Evolutionary conservation across 2,888 invertebrate genomes (phyloP), one percentile per base, ranked within the genome.

Genomic region (Leptinotarsa rubiginosa): DNA sequence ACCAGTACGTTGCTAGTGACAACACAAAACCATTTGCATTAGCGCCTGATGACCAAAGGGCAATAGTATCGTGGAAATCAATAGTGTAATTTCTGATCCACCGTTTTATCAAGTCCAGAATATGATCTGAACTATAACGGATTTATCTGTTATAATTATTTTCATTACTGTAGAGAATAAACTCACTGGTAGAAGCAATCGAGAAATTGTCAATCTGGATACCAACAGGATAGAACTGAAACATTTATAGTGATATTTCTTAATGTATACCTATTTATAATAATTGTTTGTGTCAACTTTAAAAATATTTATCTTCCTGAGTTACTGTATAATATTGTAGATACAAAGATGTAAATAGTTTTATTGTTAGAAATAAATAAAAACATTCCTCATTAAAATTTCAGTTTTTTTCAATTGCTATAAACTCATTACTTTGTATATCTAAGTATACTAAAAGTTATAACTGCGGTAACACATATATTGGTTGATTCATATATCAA

Each of bases 11-110:
- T 2, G 92, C 94, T 74, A 85, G 90, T 4, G 93, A 95, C 84
- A 94, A 94, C 7, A 91, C 91, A 1, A 91, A 91, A 83, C 93
- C 94, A 25, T 97, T 96, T 85, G 91, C 90, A 0, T 86, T 91
- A 69, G 96, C 96, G 0, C 93, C 94, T 0, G 94, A 96, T 82
- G 90, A 92, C 41, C 94, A 95, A 89, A 88, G 93, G 82, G 95
- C 93, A 0, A 88, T 95, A 71, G 94, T 95, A 2, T 94, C 94
- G 81, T 96, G 95, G 94, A 96, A 95, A 87, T 88, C 89, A 64
- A 85, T 89, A 25, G 72, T 62, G 25, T 62, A 62, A 22, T 18
- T 41, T 41, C 10, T 10, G 2, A 41, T 41, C 10, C 41, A n/a
- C n/a, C 7, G n/a, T 52, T 52, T 41, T 10, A 41, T 10, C 41